Evolutionary conservation across 2,888 invertebrate genomes (phyloP).

Genomic region (Protonemura montana): DNA sequence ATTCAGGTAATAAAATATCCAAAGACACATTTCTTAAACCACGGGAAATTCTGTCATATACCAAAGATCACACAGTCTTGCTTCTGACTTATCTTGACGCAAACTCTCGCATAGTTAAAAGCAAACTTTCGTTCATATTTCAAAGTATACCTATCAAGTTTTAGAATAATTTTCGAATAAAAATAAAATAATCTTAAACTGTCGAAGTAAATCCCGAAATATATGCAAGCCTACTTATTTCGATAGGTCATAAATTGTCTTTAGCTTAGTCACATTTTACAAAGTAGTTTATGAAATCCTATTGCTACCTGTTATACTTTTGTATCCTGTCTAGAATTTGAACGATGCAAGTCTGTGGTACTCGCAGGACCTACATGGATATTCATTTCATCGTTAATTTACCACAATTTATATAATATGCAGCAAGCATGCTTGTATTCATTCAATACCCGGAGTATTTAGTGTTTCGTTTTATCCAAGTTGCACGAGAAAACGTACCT

Average conservation of each 20-base stretch:
- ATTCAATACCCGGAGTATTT: not conserved
- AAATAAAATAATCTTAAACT: not conserved
- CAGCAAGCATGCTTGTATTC: not conserved
- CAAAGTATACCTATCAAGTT: not conserved
- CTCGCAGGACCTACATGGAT: not conserved
- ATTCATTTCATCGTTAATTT: not conserved
- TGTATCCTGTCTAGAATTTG: not conserved
- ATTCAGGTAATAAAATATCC: too few relatives aligned
- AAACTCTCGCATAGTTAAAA: not conserved
- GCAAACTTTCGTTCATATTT: not conserved
- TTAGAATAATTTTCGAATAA: not conserved
- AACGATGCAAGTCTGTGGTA: not conserved
- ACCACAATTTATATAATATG: not conserved
- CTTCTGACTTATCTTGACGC: too few relatives aligned
- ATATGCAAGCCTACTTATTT: conserved; percentile 12
- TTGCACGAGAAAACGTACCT: not conserved
- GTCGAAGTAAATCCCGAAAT: not conserved
- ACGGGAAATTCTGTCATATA: too few relatives aligned
- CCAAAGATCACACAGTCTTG: too few relatives aligned
- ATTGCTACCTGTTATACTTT: not conserved
- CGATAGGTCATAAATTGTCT: not conserved
- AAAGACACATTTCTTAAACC: too few relatives aligned
- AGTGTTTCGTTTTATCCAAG: not conserved
- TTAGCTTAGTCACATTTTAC: not conserved
- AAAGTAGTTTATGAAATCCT: not conserved